phyloP scores from a whole-genome alignment of 1,140 invertebrate genomes.

The Nomia melanderi region DNA sequence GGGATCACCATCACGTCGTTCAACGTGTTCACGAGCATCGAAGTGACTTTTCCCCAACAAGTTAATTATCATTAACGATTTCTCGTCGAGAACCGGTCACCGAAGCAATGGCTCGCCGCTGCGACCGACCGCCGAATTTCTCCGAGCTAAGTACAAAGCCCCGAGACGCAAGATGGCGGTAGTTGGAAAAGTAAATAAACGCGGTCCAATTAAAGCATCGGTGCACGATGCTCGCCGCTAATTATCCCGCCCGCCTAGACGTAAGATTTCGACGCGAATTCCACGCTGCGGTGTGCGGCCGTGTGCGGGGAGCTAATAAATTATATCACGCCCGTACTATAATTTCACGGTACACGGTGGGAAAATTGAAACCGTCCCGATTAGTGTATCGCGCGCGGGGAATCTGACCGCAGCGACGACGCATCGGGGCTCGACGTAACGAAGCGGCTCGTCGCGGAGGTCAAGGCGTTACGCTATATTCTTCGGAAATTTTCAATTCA shows the following conservation, averaged over 20 bases:
- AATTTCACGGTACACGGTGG: not conserved
- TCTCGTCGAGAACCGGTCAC: slow-evolving; percentile 60
- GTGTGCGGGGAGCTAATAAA: not conserved
- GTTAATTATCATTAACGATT: slow-evolving; percentile 67
- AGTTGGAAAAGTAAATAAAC: slow-evolving; percentile 37
- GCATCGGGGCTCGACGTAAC: too few relatives aligned
- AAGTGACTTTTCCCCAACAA: slow-evolving; percentile 9
- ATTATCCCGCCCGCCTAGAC: slow-evolving; percentile 1
- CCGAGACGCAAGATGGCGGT: not conserved
- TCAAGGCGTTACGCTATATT: too few relatives aligned
- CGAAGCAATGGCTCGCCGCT: not conserved
- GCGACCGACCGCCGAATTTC: too few relatives aligned
- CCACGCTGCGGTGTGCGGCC: not conserved
- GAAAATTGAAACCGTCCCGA: not conserved
- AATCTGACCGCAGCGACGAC: too few relatives aligned
- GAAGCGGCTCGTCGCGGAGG: too few relatives aligned
- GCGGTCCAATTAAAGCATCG: slow-evolving; percentile 18
- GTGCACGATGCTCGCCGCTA: slow-evolving; percentile 19
- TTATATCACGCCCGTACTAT: slow-evolving; percentile 12
- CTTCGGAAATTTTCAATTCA: too few relatives aligned
- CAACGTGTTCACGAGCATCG: too few relatives aligned
- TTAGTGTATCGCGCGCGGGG: too few relatives aligned
- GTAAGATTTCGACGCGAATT: slow-evolving; percentile 25
- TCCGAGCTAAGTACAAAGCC: too few relatives aligned
- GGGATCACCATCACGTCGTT: too few relatives aligned